Base-by-base conservation (phyloP, 2,888 invertebrate species). In the Antheraea yamamai region DNA sequence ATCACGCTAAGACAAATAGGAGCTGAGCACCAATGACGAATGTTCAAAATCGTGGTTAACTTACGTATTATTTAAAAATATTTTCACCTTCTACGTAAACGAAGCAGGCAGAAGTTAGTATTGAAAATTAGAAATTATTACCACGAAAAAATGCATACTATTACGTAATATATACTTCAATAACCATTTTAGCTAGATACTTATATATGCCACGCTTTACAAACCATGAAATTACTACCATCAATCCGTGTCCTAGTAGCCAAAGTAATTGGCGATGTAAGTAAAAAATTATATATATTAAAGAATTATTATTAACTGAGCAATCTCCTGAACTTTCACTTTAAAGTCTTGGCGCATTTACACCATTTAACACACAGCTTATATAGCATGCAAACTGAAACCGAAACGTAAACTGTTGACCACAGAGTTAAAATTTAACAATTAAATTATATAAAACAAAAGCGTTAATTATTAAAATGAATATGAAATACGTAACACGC, bases 381-480 rank as follows among this genome's bases (percentile, higher is more conserved):
- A 55, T 55, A 55, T 55, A 55, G n/a, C 20, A 18, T 20, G 61
- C n/a, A 61, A 23, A 61, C 7, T 20, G n/a, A 20, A 23, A 12
- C 12, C 10, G 23, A 61, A 23, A 61, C 12, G 61, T 61, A 12
- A 61, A 61, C 12, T 23, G 2, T 23, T 12, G 23, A 23, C 23
- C 10, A 23, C 20, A 61, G n/a, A 61, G 61, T 23, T 61, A 61
- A 66, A 30, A 66, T 66, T 66, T 66, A 66, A 66, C 4, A 30
- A 66, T 30, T 26, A 66, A 30, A 66, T 66, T 30, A 66, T 66
- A 66, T 66, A 66, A 61, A 61, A 61, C n/a, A 61, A 61, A 66
- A 66, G 64, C 16, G 26, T 66, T 6, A 12, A 66, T 66, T 30
- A 66, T 66, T 66, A 66, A 66, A 66, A 66, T 66, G 26, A 30